These are phyloP conservation scores for Neogobius melanostomus DNA, from an alignment of 2,113 vertebrate species.

Conservation along the genomic window DNA sequence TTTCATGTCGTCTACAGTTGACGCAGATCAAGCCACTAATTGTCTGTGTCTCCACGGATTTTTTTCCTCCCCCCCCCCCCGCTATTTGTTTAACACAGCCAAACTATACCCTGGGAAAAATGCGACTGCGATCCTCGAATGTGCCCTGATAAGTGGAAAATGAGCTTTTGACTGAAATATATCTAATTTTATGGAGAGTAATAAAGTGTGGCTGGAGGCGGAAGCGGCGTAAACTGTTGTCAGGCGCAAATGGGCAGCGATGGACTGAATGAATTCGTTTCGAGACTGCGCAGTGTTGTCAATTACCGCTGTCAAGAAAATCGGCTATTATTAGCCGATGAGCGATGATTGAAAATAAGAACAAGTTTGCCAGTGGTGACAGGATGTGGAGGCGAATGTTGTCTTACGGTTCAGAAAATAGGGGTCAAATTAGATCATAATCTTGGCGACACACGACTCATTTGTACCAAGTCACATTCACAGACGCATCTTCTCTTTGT, in stretches of 20 bases:
- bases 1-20: slow-evolving; percentile 74
- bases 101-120: not conserved
- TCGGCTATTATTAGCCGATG: too few species aligned
- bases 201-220: not conserved
- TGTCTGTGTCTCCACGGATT: slow-evolving; percentile 36
- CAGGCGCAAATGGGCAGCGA: too few species aligned
- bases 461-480: too few species aligned
- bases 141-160: not conserved
- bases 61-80: not conserved
- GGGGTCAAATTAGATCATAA: too few species aligned
- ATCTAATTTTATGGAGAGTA: not conserved
- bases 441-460: too few species aligned
- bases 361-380: too few species aligned
- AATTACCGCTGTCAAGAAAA: not conserved
- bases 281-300: not conserved
- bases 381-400: too few species aligned
- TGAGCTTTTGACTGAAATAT: not conserved
- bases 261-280: not conserved
- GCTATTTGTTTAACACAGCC: slow-evolving; percentile 41
- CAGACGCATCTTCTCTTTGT: too few species aligned
- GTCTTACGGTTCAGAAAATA: too few species aligned
- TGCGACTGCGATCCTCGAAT: not conserved
- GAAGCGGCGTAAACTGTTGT: too few species aligned
- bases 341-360: too few species aligned
- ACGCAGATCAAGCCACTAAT: slow-evolving; percentile 67